phyloP scores from a whole-genome alignment of 1,140 invertebrate species.

The Drosophila bocqueti region DNA sequence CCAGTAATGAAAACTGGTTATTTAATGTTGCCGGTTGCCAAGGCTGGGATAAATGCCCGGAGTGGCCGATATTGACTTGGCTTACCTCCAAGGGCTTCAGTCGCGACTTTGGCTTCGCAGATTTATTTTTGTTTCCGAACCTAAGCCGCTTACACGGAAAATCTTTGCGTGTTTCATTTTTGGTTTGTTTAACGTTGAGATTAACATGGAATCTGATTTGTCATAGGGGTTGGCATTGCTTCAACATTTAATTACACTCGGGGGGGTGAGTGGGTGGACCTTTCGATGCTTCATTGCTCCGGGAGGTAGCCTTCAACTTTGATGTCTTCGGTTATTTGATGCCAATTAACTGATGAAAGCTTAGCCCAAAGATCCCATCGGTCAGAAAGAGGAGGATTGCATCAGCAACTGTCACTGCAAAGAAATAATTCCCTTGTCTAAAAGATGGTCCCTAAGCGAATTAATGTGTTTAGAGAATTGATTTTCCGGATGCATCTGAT shows the following conservation, averaged over 20 bases:
- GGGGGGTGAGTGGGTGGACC: slow-evolving; percentile 20
- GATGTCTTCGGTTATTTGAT: slow-evolving; percentile 61
- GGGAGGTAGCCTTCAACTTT: slow-evolving; percentile 50
- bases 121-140: slow-evolving; percentile 48
- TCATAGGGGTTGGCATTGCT: slow-evolving; percentile 58
- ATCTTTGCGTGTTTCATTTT: slow-evolving; percentile 76
- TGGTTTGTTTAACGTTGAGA: slow-evolving; percentile 74
- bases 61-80: slow-evolving; percentile 51
- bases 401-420: slow-evolving; percentile 10
- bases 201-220: slow-evolving; percentile 70
- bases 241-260: slow-evolving; percentile 66
- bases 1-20: slow-evolving; percentile 29
- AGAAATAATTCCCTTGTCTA: slow-evolving; percentile 36
- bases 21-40: slow-evolving; percentile 43
- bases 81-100: slow-evolving; percentile 39
- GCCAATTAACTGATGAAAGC: slow-evolving; percentile 66
- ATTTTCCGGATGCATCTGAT: slow-evolving; percentile 1
- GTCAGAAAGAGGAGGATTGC: slow-evolving; percentile 28
- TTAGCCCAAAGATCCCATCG: slow-evolving; percentile 30
- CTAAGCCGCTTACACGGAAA: slow-evolving; percentile 70
- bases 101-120: slow-evolving; percentile 36
- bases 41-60: slow-evolving; percentile 12
- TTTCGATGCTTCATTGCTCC: neutral
- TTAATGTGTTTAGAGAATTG: slow-evolving; percentile 24
- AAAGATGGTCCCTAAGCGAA: slow-evolving; percentile 14